A percentile compares a stretch with the other conserved stretches of the same genome.
Conservation (phyloP, 2,113 vertebrate genomes). For the Lipophrys pholis region DNA sequence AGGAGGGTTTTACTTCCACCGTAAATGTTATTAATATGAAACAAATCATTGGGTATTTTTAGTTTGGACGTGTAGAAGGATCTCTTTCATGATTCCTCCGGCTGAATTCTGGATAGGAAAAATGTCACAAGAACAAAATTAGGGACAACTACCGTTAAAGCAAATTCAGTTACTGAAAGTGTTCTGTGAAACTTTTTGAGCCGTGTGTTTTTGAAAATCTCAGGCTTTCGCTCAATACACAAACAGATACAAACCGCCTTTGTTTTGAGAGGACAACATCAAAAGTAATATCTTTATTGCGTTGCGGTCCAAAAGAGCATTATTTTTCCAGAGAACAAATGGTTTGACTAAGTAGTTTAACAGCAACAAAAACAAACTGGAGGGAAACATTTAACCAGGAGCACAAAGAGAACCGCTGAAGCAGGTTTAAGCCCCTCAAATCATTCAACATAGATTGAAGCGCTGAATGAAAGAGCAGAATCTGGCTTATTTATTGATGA, state of each 20-base stretch:
- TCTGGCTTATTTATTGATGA: constrained; percentile 82
- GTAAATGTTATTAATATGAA: constrained; percentile 30
- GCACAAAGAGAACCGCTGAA: constrained; percentile 77
- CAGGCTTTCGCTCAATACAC: constrained; percentile 50
- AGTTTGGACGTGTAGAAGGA: constrained; percentile 6
- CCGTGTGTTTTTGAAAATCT: constrained; percentile 55
- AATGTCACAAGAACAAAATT: constrained; percentile 16
- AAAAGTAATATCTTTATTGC: constrained; percentile 67
- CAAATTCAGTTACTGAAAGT: constrained; percentile 24
- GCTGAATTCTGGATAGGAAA: neutral
- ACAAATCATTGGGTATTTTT: constrained; percentile 30
- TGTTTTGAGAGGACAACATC: constrained; percentile 64
- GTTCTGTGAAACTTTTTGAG: constrained; percentile 22
- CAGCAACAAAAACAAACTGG: constrained; percentile 76
- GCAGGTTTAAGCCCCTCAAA: constrained; percentile 72
- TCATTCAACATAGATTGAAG: constrained; percentile 76
- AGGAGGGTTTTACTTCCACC: constrained; percentile 32
- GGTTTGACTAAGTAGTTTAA: constrained; percentile 70
- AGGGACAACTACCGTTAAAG: constrained; percentile 13
- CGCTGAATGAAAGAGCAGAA: constrained; percentile 65
- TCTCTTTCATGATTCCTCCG: constrained; percentile 16
- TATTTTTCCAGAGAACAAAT: constrained; percentile 62
- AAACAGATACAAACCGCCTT: constrained; percentile 51
- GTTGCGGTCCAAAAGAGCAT: constrained; percentile 63
- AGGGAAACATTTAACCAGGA: constrained; percentile 76